Evolutionary conservation across 92 coral and sea anemone species (phyloP), one percentile per base, ranked within the genome.

Genomic region (Desmophyllum pertusum): DNA sequence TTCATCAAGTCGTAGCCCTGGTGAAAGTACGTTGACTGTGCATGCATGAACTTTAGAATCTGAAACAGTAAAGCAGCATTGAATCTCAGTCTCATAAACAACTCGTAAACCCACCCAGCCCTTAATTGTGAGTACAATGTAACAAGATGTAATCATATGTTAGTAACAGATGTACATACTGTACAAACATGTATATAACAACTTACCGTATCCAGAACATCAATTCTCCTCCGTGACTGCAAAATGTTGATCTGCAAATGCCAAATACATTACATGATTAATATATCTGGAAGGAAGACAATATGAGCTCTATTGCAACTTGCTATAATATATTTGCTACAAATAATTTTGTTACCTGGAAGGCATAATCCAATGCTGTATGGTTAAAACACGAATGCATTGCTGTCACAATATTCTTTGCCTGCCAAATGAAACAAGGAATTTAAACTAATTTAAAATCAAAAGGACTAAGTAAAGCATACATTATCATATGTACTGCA

Each of bases 1-100:
- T 83, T 94, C 95, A 97, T 88, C 77, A 97, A 69, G 70, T 97
- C 98, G 43, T 83, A 95, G 27, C 99, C 99, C 89, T 97, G 99
- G 71, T 95, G 98, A 78, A 87, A 94, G 89, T 90, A 97, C 10
- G 98, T 81, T 50, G 92, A 97, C 67, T 97, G 98, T 4, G 95
- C 91, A 89, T 94, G 97, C 91, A 94, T 89, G 76, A 94, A 92
- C 19, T 96, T 95, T 69, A 93, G 75, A 71, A 94, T 84, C 99
- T 97, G 83, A n/a, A 76, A 85, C 39, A 50, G 42, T 8, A 69
- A 33, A 70, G 27, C 29, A 43, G 18, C 7, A 40, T 13, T 14
- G 3, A 40, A 25, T 14, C 14, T 38, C 50, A 77, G 13, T 42
- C 29, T 4, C 39, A 64, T 29, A n/a, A n/a, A n/a, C 40, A 65